Conservation (phyloP, 2,797 vertebrate genomes). For the Coccyzus lansbergi region DNA sequence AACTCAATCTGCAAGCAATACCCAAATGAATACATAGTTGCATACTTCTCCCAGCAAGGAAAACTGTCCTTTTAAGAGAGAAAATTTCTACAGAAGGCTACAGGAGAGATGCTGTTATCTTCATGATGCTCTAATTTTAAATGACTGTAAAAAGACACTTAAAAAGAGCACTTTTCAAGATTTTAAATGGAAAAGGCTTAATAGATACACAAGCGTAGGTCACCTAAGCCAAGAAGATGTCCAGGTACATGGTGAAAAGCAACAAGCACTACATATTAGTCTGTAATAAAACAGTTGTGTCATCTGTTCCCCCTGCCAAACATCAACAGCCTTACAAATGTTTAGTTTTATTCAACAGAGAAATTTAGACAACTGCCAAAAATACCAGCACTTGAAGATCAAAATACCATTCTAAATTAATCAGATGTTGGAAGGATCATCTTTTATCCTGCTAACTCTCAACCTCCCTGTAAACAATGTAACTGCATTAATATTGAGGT, state of each 20-base stretch:
- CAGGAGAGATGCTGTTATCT: neutral
- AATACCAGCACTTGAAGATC: neutral
- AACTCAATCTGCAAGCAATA: neutral
- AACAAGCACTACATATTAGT: neutral
- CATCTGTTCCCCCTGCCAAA: accelerated
- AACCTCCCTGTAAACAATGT: neutral
- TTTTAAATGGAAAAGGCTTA: neutral
- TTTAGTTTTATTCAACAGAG: neutral
- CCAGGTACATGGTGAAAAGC: neutral
- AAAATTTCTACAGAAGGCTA: neutral
- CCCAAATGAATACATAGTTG: neutral
- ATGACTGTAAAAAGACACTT: neutral
- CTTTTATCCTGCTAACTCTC: neutral
- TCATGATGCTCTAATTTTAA: neutral
- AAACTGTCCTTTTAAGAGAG: neutral
- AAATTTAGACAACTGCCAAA: neutral
- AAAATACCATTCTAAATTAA: neutral
- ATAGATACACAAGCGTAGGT: neutral
- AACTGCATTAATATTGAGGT: neutral
- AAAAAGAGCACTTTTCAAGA: neutral
- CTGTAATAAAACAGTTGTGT: neutral
- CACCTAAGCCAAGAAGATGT: neutral
- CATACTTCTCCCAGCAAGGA: neutral
- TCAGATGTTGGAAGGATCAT: neutral
- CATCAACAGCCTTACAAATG: neutral